phyloP scores from a whole-genome alignment of 1,140 invertebrate species.

The Uloborus diversus region DNA sequence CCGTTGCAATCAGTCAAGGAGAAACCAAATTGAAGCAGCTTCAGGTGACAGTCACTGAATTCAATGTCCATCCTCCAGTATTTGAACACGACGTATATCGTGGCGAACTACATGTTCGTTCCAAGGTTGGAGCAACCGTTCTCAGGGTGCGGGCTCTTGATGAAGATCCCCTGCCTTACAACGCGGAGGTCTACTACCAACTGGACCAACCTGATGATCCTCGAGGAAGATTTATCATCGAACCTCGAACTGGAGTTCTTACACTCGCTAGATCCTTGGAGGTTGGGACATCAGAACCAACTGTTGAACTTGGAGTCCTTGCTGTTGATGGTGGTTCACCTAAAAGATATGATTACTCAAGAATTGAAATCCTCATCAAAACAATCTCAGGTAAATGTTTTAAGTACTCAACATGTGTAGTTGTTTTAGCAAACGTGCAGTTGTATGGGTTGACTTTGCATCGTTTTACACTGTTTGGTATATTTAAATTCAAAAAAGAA shows the following conservation, averaged over 20 bases:
- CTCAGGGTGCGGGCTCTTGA: constrained; percentile 51
- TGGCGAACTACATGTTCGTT: constrained; percentile 34
- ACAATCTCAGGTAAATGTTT: constrained; percentile 47
- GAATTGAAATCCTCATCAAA: constrained; percentile 48
- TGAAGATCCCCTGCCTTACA: constrained; percentile 49
- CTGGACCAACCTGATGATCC: constrained; percentile 24
- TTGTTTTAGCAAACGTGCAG: no score
- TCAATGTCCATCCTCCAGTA: constrained; percentile 47
- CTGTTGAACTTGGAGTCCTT: constrained; percentile 27
- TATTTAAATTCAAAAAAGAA: no score
- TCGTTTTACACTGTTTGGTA: no score
- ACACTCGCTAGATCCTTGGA: constrained; percentile 26
- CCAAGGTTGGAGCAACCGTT: constrained; percentile 19
- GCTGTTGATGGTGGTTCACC: constrained; percentile 57
- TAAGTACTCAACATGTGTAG: no score
- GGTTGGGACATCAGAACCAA: constrained; percentile 11
- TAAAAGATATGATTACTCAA: constrained; percentile 21
- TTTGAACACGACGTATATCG: constrained; percentile 52
- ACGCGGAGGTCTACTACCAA: constrained; percentile 56
- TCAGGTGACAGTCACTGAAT: constrained; percentile 35
- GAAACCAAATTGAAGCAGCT: constrained; percentile 32
- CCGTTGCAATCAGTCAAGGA: constrained; percentile 49
- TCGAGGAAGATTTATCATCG: constrained; percentile 37
- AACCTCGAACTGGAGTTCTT: constrained; percentile 16
- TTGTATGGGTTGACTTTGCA: no score